Percentiles rank a stretch among this genome's conserved stretches.
Evolutionary conservation across 2,888 invertebrate genomes (phyloP).

Genomic region (Pherbina coryleti): DNA sequence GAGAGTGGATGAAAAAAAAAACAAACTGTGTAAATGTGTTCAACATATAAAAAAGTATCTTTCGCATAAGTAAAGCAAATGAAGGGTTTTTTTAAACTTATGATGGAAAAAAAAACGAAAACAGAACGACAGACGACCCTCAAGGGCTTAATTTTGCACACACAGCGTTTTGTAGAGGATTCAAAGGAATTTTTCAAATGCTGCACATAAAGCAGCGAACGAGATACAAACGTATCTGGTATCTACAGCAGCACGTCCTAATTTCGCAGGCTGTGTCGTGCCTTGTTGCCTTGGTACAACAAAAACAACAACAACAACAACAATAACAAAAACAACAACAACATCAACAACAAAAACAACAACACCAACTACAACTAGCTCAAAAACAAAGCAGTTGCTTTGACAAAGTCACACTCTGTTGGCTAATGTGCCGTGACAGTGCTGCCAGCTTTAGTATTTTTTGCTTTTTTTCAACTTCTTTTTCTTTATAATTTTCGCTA

Average conservation of each 20-base stretch:
- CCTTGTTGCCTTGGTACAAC: neutral
- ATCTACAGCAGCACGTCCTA: slow-evolving; percentile 10
- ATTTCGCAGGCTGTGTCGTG: slow-evolving; percentile 14
- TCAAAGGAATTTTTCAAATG: slow-evolving; percentile 4
- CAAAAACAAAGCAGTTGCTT: neutral
- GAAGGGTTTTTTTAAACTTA: slow-evolving; percentile 16
- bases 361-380: neutral
- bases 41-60: neutral
- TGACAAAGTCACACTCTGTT: neutral
- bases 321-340: no score
- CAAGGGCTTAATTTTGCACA: slow-evolving; percentile 20
- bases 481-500: neutral
- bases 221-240: slow-evolving; percentile 6
- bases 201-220: neutral
- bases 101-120: neutral
- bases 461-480: neutral
- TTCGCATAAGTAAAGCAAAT: neutral
- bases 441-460: neutral
- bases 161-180: neutral
- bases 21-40: no score
- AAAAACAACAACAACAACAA: neutral
- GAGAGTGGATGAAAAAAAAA: neutral
- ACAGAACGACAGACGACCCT: slow-evolving; percentile 1
- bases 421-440: neutral
- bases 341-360: neutral